Base-by-base conservation (phyloP, 2,797 vertebrate species). In the Sphenodon punctatus region DNA sequence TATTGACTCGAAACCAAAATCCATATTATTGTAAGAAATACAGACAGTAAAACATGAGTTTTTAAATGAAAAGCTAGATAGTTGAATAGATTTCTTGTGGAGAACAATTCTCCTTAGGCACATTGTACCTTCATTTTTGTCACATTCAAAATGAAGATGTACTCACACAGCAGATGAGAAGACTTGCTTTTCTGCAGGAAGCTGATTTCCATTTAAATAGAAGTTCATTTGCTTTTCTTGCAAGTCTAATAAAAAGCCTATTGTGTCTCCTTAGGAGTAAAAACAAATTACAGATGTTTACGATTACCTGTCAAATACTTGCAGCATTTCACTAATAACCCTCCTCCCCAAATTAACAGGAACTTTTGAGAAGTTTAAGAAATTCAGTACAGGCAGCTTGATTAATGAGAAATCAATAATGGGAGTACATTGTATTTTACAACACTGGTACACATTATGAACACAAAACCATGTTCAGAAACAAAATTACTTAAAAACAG, bases 171-270 rank as follows among this genome's bases (percentile, higher is more conserved):
- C 97, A 43, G 99, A 99, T 80, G 97, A 98, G 94, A 99, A 99
- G 78, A 99, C 99, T 96, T 99, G 98, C 92, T 98, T 99, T 95
- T 99, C 99, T 23, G 98, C 97, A 53, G 98, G 98, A 93, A 99
- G 97, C 87, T 98, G 98, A 93, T 97, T 97, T 90, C 99, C 99
- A 32, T 99, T 99, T 92, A 99, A 95, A 93, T 97, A 99, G 95
- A 99, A 99, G 94, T 99, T 96, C 98, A 99, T 99, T 93, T 98
- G 97, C 93, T 99, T 99, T 96, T 99, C 99, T 92, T 97, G 98
- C 83, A 99, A 97, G 93, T 99, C 98, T 93, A 99, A 95, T 85
- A 99, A 95, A 95, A 99, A 99, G 90, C 99, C 99, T 46, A 99
- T 97, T 80, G 97, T 97, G 91, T 99, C 99, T 94, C 98, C 99